Evolutionary conservation across 2,888 invertebrate genomes (phyloP), one percentile per base, ranked within the genome.

Genomic region (Zeuzera pyrina): DNA sequence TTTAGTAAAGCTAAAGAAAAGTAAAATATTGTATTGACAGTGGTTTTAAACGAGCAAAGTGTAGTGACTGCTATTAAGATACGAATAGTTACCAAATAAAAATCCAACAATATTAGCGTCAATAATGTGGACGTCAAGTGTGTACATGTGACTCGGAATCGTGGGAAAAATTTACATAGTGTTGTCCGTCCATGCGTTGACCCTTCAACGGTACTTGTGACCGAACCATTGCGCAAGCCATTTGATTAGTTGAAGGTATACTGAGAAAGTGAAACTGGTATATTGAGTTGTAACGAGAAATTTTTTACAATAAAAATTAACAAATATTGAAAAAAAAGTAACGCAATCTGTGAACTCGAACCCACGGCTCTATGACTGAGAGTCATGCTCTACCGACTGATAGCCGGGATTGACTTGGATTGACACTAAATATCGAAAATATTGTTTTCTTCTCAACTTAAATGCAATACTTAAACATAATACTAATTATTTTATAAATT

Each of bases 341-440:
- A 85, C 85, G 85, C 85, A 85, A 86, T 85, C 85, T 85, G 85
- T n/a, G 85, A 85, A 85, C 85, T 86, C 85, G 85, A 86, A 86
- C 85, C 85, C 85, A 85, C 85, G 85, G 85, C 86, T 85, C 86
- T 86, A 85, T 86, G 85, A 86, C 85, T 86, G 86, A 86, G 85
- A 86, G 85, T 86, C 85, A 84, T 84, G 84, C 84, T 84, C 83
- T 84, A 83, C 83, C 79, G 81, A 81, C 81, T 81, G 79, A 83
- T 83, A 83, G 83, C 83, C 81, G 79, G 81, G 83, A 81, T 61
- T 49, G n/a, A n/a, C n/a, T n/a, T n/a, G n/a, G n/a, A n/a, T n/a
- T n/a, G n/a, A n/a, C n/a, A n/a, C n/a, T n/a, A n/a, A n/a, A n/a
- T n/a, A n/a, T n/a, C n/a, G n/a, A n/a, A n/a, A n/a, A n/a, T n/a